A percentile compares a stretch with the other conserved stretches of the same genome.
phyloP scores from a whole-genome alignment of 2,797 vertebrate species.

The Lates japonicus region DNA sequence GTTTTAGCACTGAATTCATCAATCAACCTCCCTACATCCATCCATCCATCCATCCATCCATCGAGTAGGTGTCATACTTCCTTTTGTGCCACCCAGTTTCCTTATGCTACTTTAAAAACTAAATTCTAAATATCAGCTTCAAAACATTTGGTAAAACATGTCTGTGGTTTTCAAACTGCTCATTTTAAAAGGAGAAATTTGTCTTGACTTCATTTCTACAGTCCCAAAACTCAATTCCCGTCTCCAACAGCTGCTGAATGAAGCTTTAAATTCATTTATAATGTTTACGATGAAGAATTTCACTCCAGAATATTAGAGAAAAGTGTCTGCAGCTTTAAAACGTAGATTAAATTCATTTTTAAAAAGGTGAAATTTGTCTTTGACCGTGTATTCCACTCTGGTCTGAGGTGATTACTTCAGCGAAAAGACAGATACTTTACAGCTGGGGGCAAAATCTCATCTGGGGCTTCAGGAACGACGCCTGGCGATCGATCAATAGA shows the following conservation, averaged over 20 bases:
- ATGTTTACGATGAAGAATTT: not conserved
- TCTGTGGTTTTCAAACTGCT: not conserved
- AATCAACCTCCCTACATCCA: no score
- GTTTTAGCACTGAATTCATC: no score
- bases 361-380: slow-evolving; percentile 15
- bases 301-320: no score
- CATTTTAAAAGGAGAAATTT: not conserved
- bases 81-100: no score
- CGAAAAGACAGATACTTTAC: slow-evolving; percentile 7
- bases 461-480: slow-evolving; percentile 4
- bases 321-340: not conserved
- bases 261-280: not conserved
- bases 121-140: no score
- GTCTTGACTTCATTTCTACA: not conserved
- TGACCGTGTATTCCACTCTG: not conserved
- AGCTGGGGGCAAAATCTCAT: slow-evolving; percentile 18
- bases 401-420: slow-evolving; percentile 13
- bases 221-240: no score
- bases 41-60: no score
- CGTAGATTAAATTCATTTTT: not conserved
- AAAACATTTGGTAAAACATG: not conserved
- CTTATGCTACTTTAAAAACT: no score
- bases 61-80: no score
- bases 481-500: slow-evolving; percentile 13
- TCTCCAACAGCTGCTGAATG: not conserved